phyloP scores from a whole-genome alignment of 2,888 invertebrate species.

The Eupithecia tripunctaria region DNA sequence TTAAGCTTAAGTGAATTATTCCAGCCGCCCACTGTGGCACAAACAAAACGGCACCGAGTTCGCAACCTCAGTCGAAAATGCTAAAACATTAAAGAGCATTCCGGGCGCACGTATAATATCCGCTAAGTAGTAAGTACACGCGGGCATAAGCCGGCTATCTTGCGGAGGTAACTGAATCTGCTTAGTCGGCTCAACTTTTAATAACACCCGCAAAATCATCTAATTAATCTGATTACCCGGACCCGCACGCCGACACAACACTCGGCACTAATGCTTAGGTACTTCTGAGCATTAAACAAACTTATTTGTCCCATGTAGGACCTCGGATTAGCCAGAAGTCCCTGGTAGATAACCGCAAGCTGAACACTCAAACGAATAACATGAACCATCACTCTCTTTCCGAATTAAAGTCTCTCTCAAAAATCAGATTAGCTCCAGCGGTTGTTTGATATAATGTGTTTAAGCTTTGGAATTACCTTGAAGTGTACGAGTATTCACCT shows the following conservation, averaged over 20 bases:
- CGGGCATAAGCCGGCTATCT: conserved; percentile 79
- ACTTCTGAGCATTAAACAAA: conserved; percentile 75
- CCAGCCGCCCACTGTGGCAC: conserved; percentile 81
- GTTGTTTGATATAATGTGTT: conserved; percentile 45
- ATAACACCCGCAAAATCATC: conserved; percentile 81
- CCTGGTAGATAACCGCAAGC: conserved; percentile 57
- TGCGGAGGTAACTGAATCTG: conserved; percentile 74
- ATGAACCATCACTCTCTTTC: conserved; percentile 53
- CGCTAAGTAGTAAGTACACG: conserved; percentile 76
- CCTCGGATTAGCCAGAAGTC: conserved; percentile 67
- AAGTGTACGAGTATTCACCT: conserved; percentile 15
- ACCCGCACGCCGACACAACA: conserved; percentile 70
- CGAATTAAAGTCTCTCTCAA: conserved; percentile 50
- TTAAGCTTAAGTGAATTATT: conserved; percentile 85
- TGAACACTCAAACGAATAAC: conserved; percentile 54
- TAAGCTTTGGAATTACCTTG: conserved; percentile 31
- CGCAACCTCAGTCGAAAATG: conserved; percentile 83
- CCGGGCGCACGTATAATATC: conserved; percentile 78
- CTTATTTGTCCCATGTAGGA: conserved; percentile 74
- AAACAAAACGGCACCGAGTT: conserved; percentile 82
- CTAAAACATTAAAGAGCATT: conserved; percentile 83
- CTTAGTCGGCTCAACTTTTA: conserved; percentile 82
- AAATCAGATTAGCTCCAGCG: conserved; percentile 46
- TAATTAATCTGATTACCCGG: conserved; percentile 82
- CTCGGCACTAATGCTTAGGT: conserved; percentile 70